Conservation (phyloP, 2,113 vertebrate species). For the Mirounga angustirostris region DNA sequence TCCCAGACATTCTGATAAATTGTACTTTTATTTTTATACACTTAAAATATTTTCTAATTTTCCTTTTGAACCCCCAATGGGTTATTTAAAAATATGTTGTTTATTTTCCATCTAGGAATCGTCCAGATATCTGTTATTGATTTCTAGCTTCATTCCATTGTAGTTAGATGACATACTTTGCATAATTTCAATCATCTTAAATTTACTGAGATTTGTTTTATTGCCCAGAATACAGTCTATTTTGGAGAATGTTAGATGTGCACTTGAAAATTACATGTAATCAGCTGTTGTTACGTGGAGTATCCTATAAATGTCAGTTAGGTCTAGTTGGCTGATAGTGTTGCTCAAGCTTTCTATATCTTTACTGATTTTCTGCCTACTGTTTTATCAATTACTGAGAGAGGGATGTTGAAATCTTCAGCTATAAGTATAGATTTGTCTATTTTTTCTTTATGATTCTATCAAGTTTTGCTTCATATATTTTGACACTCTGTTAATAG, state of each 20-base stretch:
- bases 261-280: neutral
- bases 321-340: neutral
- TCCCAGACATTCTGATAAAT: neutral
- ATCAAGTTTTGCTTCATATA: neutral
- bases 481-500: neutral
- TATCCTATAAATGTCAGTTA: neutral
- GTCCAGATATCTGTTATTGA: slow-evolving; percentile 29
- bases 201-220: slow-evolving; percentile 4
- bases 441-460: neutral
- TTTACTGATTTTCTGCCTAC: neutral
- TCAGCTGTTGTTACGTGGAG: neutral
- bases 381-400: neutral
- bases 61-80: neutral
- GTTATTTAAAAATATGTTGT: neutral
- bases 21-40: slow-evolving; percentile 10
- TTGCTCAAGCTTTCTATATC: neutral
- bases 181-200: slow-evolving; percentile 51
- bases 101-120: slow-evolving; percentile 22
- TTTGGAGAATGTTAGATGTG: neutral
- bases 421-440: neutral
- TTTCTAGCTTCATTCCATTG: neutral
- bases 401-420: neutral
- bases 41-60: neutral
- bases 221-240: neutral
- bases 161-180: neutral